These are phyloP conservation scores for Zoanthus solanderi DNA, from an alignment of 92 coral and sea anemone genomes.

Conservation along the genomic window DNA sequence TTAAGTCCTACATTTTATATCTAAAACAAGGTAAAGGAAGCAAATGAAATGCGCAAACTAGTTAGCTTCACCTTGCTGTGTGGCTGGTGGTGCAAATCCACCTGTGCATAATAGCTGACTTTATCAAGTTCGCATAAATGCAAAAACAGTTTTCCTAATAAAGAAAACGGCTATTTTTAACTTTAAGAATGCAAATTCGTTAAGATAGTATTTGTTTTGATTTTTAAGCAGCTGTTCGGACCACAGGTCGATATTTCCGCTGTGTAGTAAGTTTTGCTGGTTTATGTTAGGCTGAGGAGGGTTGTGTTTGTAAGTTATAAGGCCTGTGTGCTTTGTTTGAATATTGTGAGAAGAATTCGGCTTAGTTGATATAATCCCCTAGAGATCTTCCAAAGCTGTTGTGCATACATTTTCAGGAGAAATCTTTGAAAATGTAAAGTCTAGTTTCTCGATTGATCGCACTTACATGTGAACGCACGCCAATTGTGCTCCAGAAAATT, in stretches of 20 bases:
- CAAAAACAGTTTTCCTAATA: neutral
- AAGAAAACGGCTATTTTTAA: neutral
- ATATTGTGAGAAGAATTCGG: neutral
- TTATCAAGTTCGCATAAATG: neutral
- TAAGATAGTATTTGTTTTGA: too few relatives aligned
- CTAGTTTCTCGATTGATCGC: too few relatives aligned
- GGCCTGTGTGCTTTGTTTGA: neutral
- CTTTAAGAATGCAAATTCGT: neutral
- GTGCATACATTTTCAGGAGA: too few relatives aligned
- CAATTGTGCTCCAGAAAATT: too few relatives aligned
- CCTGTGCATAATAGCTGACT: constrained; percentile 9
- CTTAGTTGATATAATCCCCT: neutral
- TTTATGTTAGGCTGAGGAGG: neutral
- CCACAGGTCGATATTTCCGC: neutral
- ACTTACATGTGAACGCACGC: too few relatives aligned
- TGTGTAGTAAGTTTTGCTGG: neutral
- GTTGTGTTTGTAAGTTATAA: neutral
- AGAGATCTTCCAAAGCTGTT: too few relatives aligned
- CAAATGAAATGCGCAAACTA: neutral
- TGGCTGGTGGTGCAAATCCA: constrained; percentile 23
- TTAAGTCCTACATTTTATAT: neutral
- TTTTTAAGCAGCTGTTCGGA: too few relatives aligned
- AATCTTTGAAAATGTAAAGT: too few relatives aligned
- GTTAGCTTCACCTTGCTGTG: constrained; percentile 25
- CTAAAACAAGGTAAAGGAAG: constrained; percentile 12